phyloP scores from a whole-genome alignment of 2,797 vertebrate species.

The Smutsia temminckii region DNA sequence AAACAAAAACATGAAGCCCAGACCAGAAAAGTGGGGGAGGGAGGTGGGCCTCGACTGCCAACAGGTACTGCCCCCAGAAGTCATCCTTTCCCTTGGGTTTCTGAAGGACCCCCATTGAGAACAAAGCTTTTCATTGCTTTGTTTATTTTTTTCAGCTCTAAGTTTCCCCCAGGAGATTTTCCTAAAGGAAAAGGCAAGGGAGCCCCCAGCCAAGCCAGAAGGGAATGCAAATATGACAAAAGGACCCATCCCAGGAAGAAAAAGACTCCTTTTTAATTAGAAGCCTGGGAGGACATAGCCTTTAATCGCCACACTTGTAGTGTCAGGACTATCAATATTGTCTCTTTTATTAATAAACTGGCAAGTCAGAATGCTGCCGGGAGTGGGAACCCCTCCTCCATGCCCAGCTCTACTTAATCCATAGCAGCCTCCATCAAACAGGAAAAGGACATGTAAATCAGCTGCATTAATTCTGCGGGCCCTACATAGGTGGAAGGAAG shows the following conservation, averaged over 20 bases:
- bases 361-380: slow-evolving; percentile 84
- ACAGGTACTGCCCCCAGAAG: slow-evolving; percentile 32
- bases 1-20: neutral
- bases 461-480: slow-evolving; percentile 84
- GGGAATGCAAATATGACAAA: slow-evolving; percentile 72
- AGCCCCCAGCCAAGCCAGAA: slow-evolving; percentile 60
- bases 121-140: slow-evolving; percentile 72
- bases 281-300: slow-evolving; percentile 84
- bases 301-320: slow-evolving; percentile 86
- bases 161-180: slow-evolving; percentile 65
- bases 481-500: slow-evolving; percentile 83
- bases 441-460: slow-evolving; percentile 86
- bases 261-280: slow-evolving; percentile 85
- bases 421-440: slow-evolving; percentile 85
- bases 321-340: slow-evolving; percentile 86
- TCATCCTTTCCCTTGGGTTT: slow-evolving; percentile 64
- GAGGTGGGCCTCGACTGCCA: neutral
- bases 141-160: slow-evolving; percentile 73
- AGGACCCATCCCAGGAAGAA: slow-evolving; percentile 78
- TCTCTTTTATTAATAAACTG: slow-evolving; percentile 89
- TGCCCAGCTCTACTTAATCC: slow-evolving; percentile 87
- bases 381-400: slow-evolving; percentile 68
- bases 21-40: neutral
- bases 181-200: slow-evolving; percentile 61
- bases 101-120: slow-evolving; percentile 46